Conservation (phyloP, 2,797 vertebrate genomes). For the Serranus cabrilla region DNA sequence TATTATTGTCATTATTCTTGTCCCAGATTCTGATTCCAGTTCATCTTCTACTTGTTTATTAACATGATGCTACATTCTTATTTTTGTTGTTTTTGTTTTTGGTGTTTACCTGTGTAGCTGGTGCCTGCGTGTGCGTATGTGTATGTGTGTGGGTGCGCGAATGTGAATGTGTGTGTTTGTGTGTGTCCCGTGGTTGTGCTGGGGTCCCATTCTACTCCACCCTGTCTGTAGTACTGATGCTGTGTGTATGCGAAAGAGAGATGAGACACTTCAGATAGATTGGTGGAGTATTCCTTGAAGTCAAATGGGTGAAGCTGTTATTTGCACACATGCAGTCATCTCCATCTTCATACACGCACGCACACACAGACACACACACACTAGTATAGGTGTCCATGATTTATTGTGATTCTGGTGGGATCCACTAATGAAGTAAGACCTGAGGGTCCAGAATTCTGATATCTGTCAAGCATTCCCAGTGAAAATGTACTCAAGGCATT, state of each 20-base stretch:
- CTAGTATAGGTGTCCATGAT: not conserved
- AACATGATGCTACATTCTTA: conserved; percentile 81
- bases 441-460: conserved; percentile 29
- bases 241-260: conserved; percentile 31
- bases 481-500: conserved; percentile 47
- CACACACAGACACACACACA: conserved; percentile 7
- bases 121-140: conserved; percentile 25
- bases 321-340: conserved; percentile 3
- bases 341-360: conserved; percentile 8
- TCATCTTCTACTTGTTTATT: conserved; percentile 82
- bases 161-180: conserved; percentile 7
- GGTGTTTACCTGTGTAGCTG: conserved; percentile 78
- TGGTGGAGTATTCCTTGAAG: conserved; percentile 56
- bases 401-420: conserved; percentile 26
- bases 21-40: conserved; percentile 77
- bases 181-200: conserved; percentile 53
- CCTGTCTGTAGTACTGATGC: conserved; percentile 64
- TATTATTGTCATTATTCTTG: conserved; percentile 76
- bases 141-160: conserved; percentile 9
- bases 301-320: conserved; percentile 44
- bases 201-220: conserved; percentile 69
- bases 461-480: conserved; percentile 59
- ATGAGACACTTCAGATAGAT: conserved; percentile 31
- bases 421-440: conserved; percentile 39
- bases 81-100: conserved; percentile 83